Percentiles rank a stretch among this genome's conserved stretches.
Evolutionary conservation across 23 tunicate species (phyloP).

Genomic region (Pegea sp.): DNA sequence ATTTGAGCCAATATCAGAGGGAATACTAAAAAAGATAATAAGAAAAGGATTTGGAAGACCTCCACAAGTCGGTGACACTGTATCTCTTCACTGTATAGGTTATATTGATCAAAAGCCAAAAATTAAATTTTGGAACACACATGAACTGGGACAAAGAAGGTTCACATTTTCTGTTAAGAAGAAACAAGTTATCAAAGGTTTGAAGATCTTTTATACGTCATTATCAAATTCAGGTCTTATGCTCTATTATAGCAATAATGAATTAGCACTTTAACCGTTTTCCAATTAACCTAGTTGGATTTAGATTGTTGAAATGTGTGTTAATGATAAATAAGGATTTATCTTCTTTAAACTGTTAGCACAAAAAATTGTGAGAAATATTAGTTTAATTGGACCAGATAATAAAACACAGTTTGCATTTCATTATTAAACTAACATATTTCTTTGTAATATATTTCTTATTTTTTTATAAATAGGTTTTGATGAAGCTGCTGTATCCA

Average conservation of each 20-base stretch:
- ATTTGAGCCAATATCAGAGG: conserved; percentile 22
- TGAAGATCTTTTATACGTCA: not conserved
- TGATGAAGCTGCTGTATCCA: conserved; percentile 71
- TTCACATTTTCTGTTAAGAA: conserved; percentile 47
- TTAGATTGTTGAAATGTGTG: no score
- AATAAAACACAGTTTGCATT: no score
- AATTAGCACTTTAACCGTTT: not conserved
- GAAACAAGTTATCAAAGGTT: conserved; percentile 89
- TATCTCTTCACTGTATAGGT: conserved; percentile 68
- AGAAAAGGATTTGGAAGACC: conserved; percentile 24
- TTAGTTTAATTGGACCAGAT: no score
- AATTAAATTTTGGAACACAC: conserved; percentile 70
- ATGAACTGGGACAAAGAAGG: conserved; percentile 53
- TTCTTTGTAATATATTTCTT: conserved; percentile 1
- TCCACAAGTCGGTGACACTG: conserved; percentile 32
- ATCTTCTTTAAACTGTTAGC: no score
- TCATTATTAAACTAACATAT: not conserved
- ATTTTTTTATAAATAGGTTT: conserved; percentile 19
- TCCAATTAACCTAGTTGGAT: no score
- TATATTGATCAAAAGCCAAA: conserved; percentile 49
- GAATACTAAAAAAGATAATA: conserved; percentile 27
- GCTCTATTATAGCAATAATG: not conserved
- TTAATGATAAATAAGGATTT: no score
- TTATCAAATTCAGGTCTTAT: not conserved
- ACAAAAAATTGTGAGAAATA: no score